Conservation (phyloP, 2,797 vertebrate genomes). For the Trematomus bernacchii region DNA sequence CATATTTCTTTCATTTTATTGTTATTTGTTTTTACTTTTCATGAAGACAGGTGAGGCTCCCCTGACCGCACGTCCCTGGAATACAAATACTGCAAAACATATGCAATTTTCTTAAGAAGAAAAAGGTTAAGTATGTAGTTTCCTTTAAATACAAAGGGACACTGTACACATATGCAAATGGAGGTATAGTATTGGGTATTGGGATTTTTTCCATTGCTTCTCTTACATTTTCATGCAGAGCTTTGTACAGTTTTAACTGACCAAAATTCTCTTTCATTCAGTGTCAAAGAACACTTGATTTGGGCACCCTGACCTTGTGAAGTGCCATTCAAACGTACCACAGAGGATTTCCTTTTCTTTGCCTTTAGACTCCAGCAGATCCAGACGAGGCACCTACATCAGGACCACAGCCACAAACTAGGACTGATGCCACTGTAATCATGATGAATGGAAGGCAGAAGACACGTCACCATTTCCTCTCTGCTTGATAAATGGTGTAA, state of each 20-base stretch:
- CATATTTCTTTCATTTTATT: no score
- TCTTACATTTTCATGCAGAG: neutral
- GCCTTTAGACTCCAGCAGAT: conserved; percentile 18
- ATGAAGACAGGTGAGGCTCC: no score
- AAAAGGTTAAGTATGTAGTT: neutral
- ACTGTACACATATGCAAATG: neutral
- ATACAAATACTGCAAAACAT: neutral
- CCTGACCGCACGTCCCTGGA: no score
- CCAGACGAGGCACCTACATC: conserved; percentile 48
- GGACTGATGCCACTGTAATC: conserved; percentile 84
- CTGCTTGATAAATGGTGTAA: conserved; percentile 86
- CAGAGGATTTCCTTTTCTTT: conserved; percentile 23
- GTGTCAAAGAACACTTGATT: neutral
- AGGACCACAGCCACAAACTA: conserved; percentile 81
- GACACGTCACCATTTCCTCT: conserved; percentile 80
- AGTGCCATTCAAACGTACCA: conserved; percentile 42
- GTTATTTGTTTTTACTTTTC: no score
- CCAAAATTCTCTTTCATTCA: neutral
- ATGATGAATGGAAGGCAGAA: conserved; percentile 85
- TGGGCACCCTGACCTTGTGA: conserved; percentile 17
- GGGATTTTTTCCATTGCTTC: neutral
- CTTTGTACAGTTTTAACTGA: neutral
- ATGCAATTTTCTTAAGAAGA: neutral
- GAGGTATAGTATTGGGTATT: neutral
- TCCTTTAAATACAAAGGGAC: neutral